A percentile compares a stretch with the other conserved stretches of the same genome.
These are phyloP conservation scores for Pammene fasciana DNA, from an alignment of 2,888 invertebrate species.

Conservation along the genomic window DNA sequence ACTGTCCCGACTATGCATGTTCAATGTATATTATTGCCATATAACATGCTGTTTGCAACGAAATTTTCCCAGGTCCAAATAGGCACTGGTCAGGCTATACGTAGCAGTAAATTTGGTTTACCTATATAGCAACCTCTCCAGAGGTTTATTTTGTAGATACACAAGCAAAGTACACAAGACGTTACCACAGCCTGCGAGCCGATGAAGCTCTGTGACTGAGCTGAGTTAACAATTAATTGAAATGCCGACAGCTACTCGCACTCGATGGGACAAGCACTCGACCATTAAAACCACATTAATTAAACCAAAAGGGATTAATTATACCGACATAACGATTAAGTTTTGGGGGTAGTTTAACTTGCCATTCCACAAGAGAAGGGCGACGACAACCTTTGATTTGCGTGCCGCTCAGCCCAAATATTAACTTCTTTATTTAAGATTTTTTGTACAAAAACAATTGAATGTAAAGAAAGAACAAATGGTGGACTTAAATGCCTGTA, in stretches of 20 bases:
- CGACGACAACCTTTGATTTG: not conserved
- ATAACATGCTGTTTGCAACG: not conserved
- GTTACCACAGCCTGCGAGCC: not conserved
- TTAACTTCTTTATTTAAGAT: too few relatives aligned
- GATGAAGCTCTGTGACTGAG: constrained; percentile 7
- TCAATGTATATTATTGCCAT: too few relatives aligned
- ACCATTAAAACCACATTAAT: constrained; percentile 25
- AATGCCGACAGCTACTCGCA: constrained; percentile 15
- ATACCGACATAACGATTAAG: constrained; percentile 6
- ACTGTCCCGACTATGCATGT: too few relatives aligned
- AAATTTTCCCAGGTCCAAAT: too few relatives aligned
- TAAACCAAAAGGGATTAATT: constrained; percentile 19
- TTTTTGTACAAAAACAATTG: too few relatives aligned
- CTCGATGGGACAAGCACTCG: constrained; percentile 10
- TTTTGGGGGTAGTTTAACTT: constrained; percentile 11
- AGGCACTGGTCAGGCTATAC: not conserved
- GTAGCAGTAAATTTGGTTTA: not conserved
- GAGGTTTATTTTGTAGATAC: not conserved
- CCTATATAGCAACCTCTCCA: not conserved
- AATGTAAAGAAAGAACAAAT: too few relatives aligned
- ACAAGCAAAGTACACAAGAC: too few relatives aligned
- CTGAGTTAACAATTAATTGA: constrained; percentile 21
- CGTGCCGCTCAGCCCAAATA: too few relatives aligned
- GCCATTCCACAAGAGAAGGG: not conserved
- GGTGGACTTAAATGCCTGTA: too few relatives aligned